Evolutionary conservation across 2,113 vertebrate genomes (phyloP).

Genomic region (Daubentonia madagascariensis): DNA sequence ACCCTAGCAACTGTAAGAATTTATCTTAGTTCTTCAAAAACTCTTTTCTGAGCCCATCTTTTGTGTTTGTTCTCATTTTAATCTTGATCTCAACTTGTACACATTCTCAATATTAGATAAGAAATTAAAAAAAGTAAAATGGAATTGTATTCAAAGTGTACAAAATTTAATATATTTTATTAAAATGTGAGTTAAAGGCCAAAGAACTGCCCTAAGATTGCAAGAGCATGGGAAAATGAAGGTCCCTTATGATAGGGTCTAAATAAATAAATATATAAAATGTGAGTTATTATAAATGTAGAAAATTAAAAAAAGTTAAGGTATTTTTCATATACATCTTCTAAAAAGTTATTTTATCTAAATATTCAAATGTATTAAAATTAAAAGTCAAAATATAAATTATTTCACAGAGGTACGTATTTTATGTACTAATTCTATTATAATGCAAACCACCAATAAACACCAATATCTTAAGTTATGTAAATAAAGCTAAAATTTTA

Average conservation of each 20-base stretch:
- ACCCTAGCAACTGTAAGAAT: neutral
- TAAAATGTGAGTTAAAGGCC: neutral
- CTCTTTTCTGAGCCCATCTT: neutral
- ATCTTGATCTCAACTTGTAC: neutral
- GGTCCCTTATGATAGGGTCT: neutral
- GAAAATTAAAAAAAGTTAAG: neutral
- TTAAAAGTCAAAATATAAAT: conserved; percentile 17
- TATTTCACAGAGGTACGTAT: neutral
- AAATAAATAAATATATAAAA: neutral
- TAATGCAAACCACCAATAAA: neutral
- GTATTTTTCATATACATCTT: neutral
- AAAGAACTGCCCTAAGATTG: neutral
- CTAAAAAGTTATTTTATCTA: neutral
- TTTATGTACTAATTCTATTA: neutral
- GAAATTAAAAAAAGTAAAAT: neutral
- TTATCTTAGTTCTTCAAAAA: neutral
- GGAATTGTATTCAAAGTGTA: neutral
- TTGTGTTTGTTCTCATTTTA: neutral
- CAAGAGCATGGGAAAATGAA: neutral
- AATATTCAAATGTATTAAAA: neutral
- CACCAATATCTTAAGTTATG: neutral
- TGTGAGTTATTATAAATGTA: neutral
- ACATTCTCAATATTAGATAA: neutral
- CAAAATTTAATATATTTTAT: neutral
- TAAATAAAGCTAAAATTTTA: neutral